phyloP scores from a whole-genome alignment of 2,888 invertebrate species.

The Orchesella flavescens region DNA sequence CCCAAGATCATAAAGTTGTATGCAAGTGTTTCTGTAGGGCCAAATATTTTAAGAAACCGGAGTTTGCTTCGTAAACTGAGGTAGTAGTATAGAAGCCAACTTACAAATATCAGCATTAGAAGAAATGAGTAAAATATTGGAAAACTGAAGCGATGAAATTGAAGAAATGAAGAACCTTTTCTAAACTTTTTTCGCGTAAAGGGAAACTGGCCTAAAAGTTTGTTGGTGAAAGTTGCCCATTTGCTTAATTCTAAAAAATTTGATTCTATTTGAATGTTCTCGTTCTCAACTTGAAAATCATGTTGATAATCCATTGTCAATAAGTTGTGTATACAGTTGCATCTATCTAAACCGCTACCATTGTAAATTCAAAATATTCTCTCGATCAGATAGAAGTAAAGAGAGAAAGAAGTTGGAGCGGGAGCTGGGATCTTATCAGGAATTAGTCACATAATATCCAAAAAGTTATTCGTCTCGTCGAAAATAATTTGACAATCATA shows the following conservation, averaged over 20 bases:
- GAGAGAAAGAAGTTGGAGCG: too few relatives aligned
- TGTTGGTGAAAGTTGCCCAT: conserved; percentile 24
- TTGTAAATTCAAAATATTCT: too few relatives aligned
- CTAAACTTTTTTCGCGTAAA: not conserved
- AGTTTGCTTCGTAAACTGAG: not conserved
- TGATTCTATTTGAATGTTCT: not conserved
- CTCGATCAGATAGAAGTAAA: too few relatives aligned
- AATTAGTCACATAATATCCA: too few relatives aligned
- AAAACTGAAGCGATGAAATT: conserved; percentile 12
- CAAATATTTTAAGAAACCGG: conserved; percentile 31
- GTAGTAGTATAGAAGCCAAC: conserved; percentile 36
- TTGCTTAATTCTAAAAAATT: conserved; percentile 1
- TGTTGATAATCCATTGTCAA: too few relatives aligned
- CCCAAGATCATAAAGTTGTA: conserved; percentile 33
- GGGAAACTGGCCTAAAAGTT: conserved; percentile 47
- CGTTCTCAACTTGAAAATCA: too few relatives aligned
- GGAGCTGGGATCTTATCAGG: too few relatives aligned
- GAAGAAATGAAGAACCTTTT: not conserved
- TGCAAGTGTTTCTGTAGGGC: conserved; percentile 50
- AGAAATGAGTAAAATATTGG: conserved; percentile 17
- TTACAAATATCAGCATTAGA: conserved; percentile 8
- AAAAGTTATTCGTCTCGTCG: too few relatives aligned
- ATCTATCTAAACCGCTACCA: too few relatives aligned
- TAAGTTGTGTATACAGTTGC: too few relatives aligned
- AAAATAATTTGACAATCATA: too few relatives aligned